Evolutionary conservation across 2,888 invertebrate species (phyloP).

Genomic region (Adelognathus sp.): DNA sequence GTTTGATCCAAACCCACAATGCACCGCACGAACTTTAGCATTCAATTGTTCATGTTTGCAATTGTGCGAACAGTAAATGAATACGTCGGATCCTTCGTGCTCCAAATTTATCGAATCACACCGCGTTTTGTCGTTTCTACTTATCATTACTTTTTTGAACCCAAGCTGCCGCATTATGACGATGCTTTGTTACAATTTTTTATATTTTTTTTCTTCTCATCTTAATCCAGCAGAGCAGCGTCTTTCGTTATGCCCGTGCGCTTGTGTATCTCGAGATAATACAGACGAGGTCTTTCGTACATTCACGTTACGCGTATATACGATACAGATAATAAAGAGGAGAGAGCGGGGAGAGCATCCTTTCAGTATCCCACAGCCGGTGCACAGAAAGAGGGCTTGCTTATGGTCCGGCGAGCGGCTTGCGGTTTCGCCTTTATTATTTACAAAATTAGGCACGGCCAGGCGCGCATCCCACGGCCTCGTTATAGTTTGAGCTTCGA

Average conservation of each 20-base stretch:
- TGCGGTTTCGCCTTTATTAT: slow-evolving; percentile 68
- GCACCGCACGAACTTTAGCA: too few relatives aligned
- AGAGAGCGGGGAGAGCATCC: slow-evolving; percentile 31
- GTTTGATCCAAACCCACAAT: too few relatives aligned
- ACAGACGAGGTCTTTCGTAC: background rate
- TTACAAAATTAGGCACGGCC: slow-evolving; percentile 65
- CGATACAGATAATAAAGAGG: slow-evolving; percentile 1
- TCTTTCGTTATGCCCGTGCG: slow-evolving; percentile 40
- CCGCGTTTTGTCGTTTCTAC: background rate
- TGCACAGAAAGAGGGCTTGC: slow-evolving; percentile 40
- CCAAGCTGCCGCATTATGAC: background rate
- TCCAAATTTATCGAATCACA: too few relatives aligned
- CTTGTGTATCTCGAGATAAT: background rate
- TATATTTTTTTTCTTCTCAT: background rate
- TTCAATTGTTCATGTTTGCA: too few relatives aligned
- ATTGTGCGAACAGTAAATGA: too few relatives aligned
- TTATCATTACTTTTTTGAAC: background rate
- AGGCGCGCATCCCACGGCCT: slow-evolving; percentile 51
- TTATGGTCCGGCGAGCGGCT: slow-evolving; percentile 52
- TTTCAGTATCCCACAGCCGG: slow-evolving; percentile 42
- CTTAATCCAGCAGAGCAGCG: background rate
- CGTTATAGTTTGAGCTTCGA: slow-evolving; percentile 56
- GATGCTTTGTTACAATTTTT: background rate
- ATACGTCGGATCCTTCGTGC: too few relatives aligned
- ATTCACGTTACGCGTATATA: background rate